Evolutionary conservation across 1,140 invertebrate genomes (phyloP).

Genomic region (Drosophila ogumai): DNA sequence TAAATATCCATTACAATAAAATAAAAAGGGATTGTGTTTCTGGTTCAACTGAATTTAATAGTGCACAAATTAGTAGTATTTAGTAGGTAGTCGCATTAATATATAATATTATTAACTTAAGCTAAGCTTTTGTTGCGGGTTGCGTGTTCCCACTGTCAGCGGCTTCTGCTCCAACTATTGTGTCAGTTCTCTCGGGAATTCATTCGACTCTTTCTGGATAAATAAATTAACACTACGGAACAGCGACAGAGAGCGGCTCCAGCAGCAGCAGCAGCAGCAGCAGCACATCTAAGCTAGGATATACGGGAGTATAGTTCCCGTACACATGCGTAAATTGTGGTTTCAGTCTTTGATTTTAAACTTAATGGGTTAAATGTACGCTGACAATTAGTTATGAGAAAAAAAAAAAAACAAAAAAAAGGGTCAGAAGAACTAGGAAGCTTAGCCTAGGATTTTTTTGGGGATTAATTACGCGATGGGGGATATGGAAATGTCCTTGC

Average conservation of each 20-base stretch:
- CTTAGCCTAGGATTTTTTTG: constrained; percentile 24
- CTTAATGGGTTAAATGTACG: constrained; percentile 66
- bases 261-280: constrained; percentile 34
- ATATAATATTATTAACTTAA: constrained; percentile 60
- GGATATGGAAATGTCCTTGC: constrained; percentile 30
- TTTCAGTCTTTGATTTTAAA: constrained; percentile 77
- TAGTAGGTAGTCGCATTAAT: constrained; percentile 66
- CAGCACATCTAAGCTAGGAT: constrained; percentile 54
- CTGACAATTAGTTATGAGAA: constrained; percentile 23
- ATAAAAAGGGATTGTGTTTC: background rate
- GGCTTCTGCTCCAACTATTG: constrained; percentile 6
- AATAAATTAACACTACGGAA: constrained; percentile 67
- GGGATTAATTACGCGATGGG: constrained; percentile 14
- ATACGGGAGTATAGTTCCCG: constrained; percentile 14
- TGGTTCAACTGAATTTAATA: constrained; percentile 72
- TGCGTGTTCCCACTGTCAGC: constrained; percentile 6
- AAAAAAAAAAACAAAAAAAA: constrained; percentile 52
- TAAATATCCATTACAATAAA: background rate
- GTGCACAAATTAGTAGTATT: constrained; percentile 76
- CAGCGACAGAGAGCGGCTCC: constrained; percentile 21
- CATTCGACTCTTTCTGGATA: constrained; percentile 44
- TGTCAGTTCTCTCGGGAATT: constrained; percentile 15
- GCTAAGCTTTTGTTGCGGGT: constrained; percentile 31
- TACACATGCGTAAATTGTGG: constrained; percentile 49
- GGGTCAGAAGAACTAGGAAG: background rate